These are phyloP conservation scores for Vulpes lagopus DNA, from an alignment of 2,113 vertebrate species.

Conservation along the genomic window DNA sequence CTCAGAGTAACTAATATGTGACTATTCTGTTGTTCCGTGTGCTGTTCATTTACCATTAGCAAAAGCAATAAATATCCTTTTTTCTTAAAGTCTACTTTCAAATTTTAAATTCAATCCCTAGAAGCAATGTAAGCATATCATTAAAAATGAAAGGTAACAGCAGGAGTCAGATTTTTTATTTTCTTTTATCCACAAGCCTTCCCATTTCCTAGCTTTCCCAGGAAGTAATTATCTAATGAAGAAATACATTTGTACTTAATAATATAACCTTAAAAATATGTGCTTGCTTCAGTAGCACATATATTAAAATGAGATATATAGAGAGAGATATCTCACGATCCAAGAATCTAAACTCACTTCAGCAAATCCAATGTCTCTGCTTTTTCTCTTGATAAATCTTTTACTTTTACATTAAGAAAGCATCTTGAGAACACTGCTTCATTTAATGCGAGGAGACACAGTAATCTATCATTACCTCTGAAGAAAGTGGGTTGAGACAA, in stretches of 20 bases:
- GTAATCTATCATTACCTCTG: constrained; percentile 91
- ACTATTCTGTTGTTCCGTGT: neutral
- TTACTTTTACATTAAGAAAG: neutral
- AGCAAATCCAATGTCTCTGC: neutral
- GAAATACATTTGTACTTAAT: constrained; percentile 58
- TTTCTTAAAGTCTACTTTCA: neutral
- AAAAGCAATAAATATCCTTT: neutral
- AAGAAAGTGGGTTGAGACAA: constrained; percentile 96
- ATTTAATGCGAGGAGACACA: neutral
- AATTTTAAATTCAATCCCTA: constrained; percentile 17
- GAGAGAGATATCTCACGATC: neutral
- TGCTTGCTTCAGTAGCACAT: neutral
- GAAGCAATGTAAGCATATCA: neutral
- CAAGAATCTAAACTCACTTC: constrained; percentile 36
- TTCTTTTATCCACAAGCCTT: neutral
- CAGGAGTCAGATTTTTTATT: neutral
- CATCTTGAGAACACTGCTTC: neutral
- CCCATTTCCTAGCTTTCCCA: neutral
- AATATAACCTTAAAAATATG: constrained; percentile 51
- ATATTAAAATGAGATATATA: neutral
- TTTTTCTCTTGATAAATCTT: neutral
- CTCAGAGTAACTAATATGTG: neutral
- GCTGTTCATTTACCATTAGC: neutral
- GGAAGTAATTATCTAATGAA: constrained; percentile 44
- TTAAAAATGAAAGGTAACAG: constrained; percentile 43